Conservation (phyloP, 2,113 vertebrate genomes). For the Eudorcas thomsonii region DNA sequence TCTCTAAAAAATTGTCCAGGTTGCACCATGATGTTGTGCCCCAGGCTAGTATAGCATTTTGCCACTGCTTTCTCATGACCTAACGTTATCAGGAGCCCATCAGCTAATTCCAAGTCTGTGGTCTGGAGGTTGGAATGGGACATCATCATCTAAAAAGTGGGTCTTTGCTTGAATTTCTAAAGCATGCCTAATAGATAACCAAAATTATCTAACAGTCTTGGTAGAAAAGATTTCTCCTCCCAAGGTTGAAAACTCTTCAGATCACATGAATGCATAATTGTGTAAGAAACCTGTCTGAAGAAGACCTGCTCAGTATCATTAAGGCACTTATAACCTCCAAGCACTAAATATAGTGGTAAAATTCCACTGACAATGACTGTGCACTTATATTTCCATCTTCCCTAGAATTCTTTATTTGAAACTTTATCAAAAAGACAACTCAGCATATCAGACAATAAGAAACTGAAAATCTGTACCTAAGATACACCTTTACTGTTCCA, state of each 20-base stretch:
- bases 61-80: not conserved
- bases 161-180: not conserved
- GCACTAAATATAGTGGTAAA: not conserved
- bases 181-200: not conserved
- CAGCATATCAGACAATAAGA: not conserved
- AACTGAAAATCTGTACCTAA: not conserved
- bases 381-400: not conserved
- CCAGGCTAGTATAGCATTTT: not conserved
- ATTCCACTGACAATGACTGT: not conserved
- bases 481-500: not conserved
- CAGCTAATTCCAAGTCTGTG: not conserved
- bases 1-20: not conserved
- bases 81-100: not conserved
- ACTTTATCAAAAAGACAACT: not conserved
- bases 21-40: not conserved
- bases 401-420: slow-evolving; percentile 22
- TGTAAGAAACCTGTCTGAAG: not conserved
- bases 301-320: not conserved
- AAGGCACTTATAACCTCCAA: not conserved
- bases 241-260: not conserved
- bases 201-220: not conserved
- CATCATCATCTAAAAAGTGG: not conserved
- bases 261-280: not conserved
- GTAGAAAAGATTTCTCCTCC: not conserved
- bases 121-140: not conserved